Base-by-base conservation (phyloP, 30 jellyfish, hydroid and myxozoan genomes). In the Cassiopea andromeda region DNA sequence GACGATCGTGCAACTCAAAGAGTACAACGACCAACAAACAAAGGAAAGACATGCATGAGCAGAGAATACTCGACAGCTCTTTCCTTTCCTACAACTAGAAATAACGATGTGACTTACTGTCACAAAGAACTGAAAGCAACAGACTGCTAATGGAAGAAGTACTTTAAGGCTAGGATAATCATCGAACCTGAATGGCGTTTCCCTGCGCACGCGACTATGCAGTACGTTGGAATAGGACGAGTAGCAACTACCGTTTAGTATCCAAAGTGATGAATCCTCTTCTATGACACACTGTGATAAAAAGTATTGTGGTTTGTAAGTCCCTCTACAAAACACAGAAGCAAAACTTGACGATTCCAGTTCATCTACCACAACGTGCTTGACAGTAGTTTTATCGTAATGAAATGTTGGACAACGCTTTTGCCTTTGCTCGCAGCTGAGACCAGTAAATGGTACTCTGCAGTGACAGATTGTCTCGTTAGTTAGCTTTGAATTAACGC, bases 381-480 rank as follows among this genome's bases (percentile, higher is more conserved):
- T 16, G 16, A 59, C 76, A 13, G 91, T 46, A 15, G 49, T 67
- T 16, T 84, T 50, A 16, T 54, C 87, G 58, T 48, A 38, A 16
- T 15, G 27, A 69, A 67, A 69, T 13, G 8, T 69, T n/a, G 60
- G 60, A 75, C 84, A 83, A 7, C 74, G 54, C 38, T 15, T 46
- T 19, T 68, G 74, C 13, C 1, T n/a, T 60, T 16, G 8, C 1
- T 38, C 44, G 79, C 89, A 60, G 1, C n/a, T 59, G 44, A 38
- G 44, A 19, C 90, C 90, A 1, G 48, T 68, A 16, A 64, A 66
- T 19, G 68, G 50, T 46, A 45, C 90, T 1, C 44, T 66, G 69
- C 90, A 81, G 59, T 48, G 50, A 18, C 90, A 81, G 16, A 89
- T 46, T 18, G 95, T 73, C 71, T 88, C 92, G 7, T 75, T 75